Base-by-base conservation (phyloP, 2,888 invertebrate genomes). In the Omphaloscelis lunosa region DNA sequence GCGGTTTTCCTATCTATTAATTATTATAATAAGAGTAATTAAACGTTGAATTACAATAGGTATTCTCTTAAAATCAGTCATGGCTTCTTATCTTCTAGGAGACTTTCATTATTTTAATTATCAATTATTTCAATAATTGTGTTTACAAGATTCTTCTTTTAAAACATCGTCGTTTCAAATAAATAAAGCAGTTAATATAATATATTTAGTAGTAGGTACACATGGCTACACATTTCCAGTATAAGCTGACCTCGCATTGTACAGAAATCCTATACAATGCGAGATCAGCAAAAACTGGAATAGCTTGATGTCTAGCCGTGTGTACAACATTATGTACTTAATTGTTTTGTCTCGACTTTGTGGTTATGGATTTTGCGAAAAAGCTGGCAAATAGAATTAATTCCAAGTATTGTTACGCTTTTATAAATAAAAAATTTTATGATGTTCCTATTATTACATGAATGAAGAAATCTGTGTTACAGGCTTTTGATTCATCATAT, bases 311-410 rank as follows among this genome's bases (percentile, higher is more conserved):
- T 34, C 2, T 34, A 34, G 34, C 34, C 34, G 34, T 34, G 34
- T 34, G 12, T n/a, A 39, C 34, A 17, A 0, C 29, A 59, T 17
- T 41, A 34, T 17, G 8, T 39, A n/a, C 8, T 27, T 17, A 17
- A 45, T 70, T 56, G 29, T 41, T 58, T 58, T 48, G 15, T 39
- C 17, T 23, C 17, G 9, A 15, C 27, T 61, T 34, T 74, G 66
- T 62, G 74, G 67, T 80, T 58, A 9, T 8, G 2, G 15, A 62
- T 73, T 27, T 71, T 48, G 15, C 29, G 45, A 17, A 48, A 48
- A 62, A 41, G 29, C n/a, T 62, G 17, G 29, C n/a, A 53, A 73
- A 61, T 67, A 59, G 1, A 72, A 51, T 27, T 17, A 51, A 61
- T 79, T 67, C 41, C 12, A 53, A 56, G 66, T 48, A 56, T 4